These are phyloP conservation scores for Hippolais icterina DNA, from an alignment of 2,113 vertebrate genomes.

Conservation along the genomic window DNA sequence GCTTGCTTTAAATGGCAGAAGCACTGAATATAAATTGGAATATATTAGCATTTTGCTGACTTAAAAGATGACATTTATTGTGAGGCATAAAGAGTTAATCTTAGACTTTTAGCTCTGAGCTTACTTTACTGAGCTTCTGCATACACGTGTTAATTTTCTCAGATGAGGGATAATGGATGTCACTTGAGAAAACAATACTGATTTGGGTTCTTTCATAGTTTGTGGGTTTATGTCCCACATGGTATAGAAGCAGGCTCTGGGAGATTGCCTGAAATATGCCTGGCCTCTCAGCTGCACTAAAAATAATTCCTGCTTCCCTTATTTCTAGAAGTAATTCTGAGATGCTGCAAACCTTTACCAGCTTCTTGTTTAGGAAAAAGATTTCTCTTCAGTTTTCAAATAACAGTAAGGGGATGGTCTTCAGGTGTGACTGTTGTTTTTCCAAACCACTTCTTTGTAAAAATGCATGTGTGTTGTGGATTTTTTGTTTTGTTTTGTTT, in stretches of 20 bases:
- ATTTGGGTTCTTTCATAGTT: conserved; percentile 66
- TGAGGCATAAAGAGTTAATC: conserved; percentile 25
- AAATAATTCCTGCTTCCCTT: conserved; percentile 60
- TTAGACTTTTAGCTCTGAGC: conserved; percentile 46
- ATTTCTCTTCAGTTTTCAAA: neutral
- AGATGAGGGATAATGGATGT: conserved; percentile 65
- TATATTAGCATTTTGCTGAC: neutral
- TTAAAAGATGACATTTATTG: neutral
- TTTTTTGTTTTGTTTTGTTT: neutral
- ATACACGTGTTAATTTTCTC: conserved; percentile 67
- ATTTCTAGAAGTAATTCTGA: conserved; percentile 38
- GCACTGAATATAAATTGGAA: neutral
- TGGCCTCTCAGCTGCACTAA: conserved; percentile 63
- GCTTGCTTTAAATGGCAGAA: conserved; percentile 16
- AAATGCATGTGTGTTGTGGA: neutral
- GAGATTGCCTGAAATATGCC: conserved; percentile 64
- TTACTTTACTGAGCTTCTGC: conserved; percentile 58
- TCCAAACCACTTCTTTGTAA: neutral
- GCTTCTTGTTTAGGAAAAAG: conserved; percentile 16
- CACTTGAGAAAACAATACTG: conserved; percentile 64
- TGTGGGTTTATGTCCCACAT: conserved; percentile 65
- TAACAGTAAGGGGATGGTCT: neutral
- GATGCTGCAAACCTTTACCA: conserved; percentile 31
- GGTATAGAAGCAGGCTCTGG: conserved; percentile 41
- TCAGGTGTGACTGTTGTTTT: neutral